Base-by-base conservation (phyloP, 2,888 invertebrate species). In the Cistogaster globosa region DNA sequence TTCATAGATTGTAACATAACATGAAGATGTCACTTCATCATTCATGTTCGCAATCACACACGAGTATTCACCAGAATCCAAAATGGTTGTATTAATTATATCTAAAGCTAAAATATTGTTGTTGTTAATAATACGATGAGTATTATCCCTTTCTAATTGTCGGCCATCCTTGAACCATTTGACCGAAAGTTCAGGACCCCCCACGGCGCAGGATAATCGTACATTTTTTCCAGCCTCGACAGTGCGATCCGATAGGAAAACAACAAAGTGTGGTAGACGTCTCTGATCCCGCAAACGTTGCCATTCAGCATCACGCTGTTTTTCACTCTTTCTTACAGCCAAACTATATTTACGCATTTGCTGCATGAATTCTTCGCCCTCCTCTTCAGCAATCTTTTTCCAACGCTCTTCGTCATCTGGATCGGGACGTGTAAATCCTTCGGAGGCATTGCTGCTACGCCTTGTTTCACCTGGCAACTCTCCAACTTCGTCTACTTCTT, bases 141-240 rank as follows among this genome's bases (percentile, higher is more conserved):
- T 92, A 5, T 89, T 91, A 79, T 91, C 91, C 48, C 93, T 90
- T 65, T 92, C 92, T 14, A 94, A 86, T 55, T 93, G 93, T 60
- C 92, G 91, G 1, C 95, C 94, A 90, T 97, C 96, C 90, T 95
- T 96, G 81, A 94, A 95, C 97, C 97, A 97, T 86, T 95, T 94
- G 1, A 96, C 93, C 5, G 94, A 94, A 8, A 96, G 94, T 78
- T 96, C 96, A 0, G 95, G 94, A 0, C 96, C 96, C 63, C 96
- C 93, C 7, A 97, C 95, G 76, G 96, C 96, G 90, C 97, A 97
- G 0, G 96, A 96, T 68, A 97, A 91, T 91, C 96, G 96, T 3
- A 97, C 95, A 87, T 95, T 94, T 12, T 96, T 95, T 0, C 96
- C 96, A 89, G 95, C 94, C 1, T 96, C 95, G 6, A 95, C 95